Percentiles rank a stretch among this genome's conserved stretches.
These are phyloP conservation scores for Tenthredo notha DNA, from an alignment of 2,888 invertebrate species.

Conservation along the genomic window DNA sequence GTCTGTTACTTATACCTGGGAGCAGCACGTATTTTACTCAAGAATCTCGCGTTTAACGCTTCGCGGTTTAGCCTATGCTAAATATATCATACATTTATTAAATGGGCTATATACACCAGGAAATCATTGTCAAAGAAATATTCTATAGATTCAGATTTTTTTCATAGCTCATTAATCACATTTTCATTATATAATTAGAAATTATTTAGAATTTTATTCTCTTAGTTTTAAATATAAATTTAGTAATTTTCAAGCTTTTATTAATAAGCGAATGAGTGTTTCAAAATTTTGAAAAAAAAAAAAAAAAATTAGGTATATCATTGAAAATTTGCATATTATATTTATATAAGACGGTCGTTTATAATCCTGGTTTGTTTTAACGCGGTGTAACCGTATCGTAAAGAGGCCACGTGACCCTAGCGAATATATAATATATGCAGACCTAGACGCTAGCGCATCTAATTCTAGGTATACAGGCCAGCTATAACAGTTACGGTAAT, in stretches of 20 bases:
- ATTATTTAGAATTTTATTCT: too few species aligned
- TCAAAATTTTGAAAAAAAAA: neutral
- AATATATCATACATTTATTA: slow-evolving; percentile 36
- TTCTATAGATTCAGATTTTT: too few species aligned
- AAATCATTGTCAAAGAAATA: neutral
- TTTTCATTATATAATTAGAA: too few species aligned
- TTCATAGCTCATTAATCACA: too few species aligned
- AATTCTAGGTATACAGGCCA: neutral
- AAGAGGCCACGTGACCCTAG: slow-evolving; percentile 25
- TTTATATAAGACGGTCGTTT: neutral
- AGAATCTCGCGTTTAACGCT: slow-evolving; percentile 44
- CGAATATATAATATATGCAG: slow-evolving; percentile 37
- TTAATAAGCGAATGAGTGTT: neutral
- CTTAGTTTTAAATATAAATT: too few species aligned
- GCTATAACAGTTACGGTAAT: slow-evolving; percentile 23
- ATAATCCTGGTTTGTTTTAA: slow-evolving; percentile 5
- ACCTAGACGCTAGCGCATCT: slow-evolving; percentile 29
- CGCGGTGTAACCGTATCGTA: slow-evolving; percentile 39
- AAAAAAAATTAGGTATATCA: neutral
- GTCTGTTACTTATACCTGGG: slow-evolving; percentile 44
- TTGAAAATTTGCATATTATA: slow-evolving; percentile 4
- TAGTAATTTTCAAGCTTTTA: neutral
- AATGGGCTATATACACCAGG: neutral
- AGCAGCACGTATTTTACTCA: slow-evolving; percentile 28
- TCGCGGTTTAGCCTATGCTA: slow-evolving; percentile 27